Conservation (phyloP, 64 coral and sea anemone genomes). For the Platygyra sinensis region DNA sequence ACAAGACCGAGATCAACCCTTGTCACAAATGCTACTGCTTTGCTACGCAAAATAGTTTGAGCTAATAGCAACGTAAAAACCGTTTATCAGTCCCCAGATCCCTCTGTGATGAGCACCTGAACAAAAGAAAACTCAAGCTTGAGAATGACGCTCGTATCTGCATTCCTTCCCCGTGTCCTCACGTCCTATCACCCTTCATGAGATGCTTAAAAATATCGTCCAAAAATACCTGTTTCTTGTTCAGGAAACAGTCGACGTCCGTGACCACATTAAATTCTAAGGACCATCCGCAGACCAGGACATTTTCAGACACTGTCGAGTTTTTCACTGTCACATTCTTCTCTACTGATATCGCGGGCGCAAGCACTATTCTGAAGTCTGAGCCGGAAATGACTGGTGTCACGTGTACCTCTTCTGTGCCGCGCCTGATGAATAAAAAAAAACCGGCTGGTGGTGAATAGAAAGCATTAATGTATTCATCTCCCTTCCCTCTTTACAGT, state of each 20-base stretch:
- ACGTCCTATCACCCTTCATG: no score
- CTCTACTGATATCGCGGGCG: constrained; percentile 67
- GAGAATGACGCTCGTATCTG: not conserved
- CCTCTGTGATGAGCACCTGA: no score
- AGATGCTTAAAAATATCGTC: no score
- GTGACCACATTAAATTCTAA: constrained; percentile 81
- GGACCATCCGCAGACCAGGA: constrained; percentile 83
- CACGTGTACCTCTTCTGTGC: constrained; percentile 65
- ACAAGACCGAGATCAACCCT: no score
- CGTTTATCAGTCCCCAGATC: no score
- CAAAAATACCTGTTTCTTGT: constrained; percentile 83
- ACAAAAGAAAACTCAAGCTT: not conserved
- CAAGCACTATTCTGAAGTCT: constrained; percentile 81
- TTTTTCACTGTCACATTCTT: not conserved
- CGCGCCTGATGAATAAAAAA: constrained; percentile 33
- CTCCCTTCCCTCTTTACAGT: no score
- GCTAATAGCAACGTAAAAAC: no score
- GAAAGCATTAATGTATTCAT: no score
- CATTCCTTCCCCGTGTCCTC: no score
- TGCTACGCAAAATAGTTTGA: no score
- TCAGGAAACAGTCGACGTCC: constrained; percentile 90
- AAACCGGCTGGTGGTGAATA: not conserved
- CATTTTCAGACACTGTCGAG: constrained; percentile 16
- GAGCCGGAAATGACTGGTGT: constrained; percentile 71
- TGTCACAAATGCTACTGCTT: no score